Percentiles rank a stretch among this genome's conserved stretches.
Evolutionary conservation across 2,888 invertebrate genomes (phyloP).

Genomic region (Gisinianus flammeolus): DNA sequence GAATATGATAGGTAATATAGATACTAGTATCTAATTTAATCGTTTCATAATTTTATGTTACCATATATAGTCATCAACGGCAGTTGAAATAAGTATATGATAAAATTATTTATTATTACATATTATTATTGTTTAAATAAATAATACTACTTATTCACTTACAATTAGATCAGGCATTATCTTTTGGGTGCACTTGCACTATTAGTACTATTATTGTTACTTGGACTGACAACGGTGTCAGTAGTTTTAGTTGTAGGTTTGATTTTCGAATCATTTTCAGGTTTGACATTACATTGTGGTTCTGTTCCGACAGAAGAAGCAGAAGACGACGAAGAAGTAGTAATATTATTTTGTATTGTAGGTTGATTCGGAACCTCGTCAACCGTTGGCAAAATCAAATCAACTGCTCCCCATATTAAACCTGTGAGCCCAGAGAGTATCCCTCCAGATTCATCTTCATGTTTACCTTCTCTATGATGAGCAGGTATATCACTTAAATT

Average conservation of each 20-base stretch:
- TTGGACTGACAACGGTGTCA: neutral
- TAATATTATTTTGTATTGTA: neutral
- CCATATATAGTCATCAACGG: neutral
- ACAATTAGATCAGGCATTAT: neutral
- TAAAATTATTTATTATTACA: neutral
- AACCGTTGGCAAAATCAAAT: conserved; percentile 48
- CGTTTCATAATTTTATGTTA: too few species aligned
- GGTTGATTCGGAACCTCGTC: neutral
- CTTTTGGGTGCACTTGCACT: neutral
- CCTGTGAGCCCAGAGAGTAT: conserved; percentile 39
- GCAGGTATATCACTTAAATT: conserved; percentile 42
- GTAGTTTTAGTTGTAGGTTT: neutral
- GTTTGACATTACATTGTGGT: neutral
- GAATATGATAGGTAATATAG: too few species aligned
- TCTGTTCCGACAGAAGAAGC: neutral
- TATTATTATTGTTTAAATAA: neutral
- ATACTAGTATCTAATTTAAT: too few species aligned
- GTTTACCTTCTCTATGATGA: conserved; percentile 45
- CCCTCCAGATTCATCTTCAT: conserved; percentile 29
- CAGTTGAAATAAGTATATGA: too few species aligned
- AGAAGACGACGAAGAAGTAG: neutral
- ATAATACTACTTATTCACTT: neutral
- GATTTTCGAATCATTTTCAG: neutral
- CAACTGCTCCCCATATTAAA: conserved; percentile 49
- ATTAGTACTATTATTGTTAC: neutral